Evolutionary conservation across 2,797 vertebrate genomes (phyloP).

Genomic region (Trachops cirrhosus): DNA sequence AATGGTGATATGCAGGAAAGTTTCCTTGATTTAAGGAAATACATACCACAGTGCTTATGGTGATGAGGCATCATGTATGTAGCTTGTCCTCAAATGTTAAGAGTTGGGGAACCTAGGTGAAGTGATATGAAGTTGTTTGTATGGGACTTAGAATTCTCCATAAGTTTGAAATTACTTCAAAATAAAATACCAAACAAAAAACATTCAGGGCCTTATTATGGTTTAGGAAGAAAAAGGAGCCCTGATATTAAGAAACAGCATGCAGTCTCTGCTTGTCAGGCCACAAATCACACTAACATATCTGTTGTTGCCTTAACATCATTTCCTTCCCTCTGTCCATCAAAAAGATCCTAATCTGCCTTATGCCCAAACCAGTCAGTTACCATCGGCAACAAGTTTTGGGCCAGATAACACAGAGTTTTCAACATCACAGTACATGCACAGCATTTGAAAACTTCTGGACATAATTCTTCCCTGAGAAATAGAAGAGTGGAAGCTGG

Average conservation of each 20-base stretch:
- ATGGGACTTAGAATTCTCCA: neutral
- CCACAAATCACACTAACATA: neutral
- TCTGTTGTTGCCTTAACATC: neutral
- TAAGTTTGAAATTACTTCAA: slow-evolving; percentile 23
- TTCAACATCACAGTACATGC: neutral
- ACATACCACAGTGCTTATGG: neutral
- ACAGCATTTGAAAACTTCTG: neutral
- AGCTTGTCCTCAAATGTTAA: neutral
- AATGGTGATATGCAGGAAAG: neutral
- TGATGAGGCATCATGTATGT: neutral
- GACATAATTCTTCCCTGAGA: neutral
- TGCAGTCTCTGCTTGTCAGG: neutral
- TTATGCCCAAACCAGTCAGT: neutral
- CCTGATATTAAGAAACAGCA: neutral
- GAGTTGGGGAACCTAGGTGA: neutral
- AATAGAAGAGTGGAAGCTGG: neutral
- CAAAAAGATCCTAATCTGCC: neutral
- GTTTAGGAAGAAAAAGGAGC: neutral
- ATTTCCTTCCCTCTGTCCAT: neutral
- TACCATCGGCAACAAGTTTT: neutral
- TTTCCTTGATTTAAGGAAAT: neutral
- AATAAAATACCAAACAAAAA: neutral
- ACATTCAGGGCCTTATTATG: neutral
- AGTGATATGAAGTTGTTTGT: neutral
- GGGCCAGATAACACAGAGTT: neutral